Percentiles rank a stretch among this genome's conserved stretches.
These are phyloP conservation scores for Pandemis cinnamomeana DNA, from an alignment of 2,888 invertebrate species.

Conservation along the genomic window DNA sequence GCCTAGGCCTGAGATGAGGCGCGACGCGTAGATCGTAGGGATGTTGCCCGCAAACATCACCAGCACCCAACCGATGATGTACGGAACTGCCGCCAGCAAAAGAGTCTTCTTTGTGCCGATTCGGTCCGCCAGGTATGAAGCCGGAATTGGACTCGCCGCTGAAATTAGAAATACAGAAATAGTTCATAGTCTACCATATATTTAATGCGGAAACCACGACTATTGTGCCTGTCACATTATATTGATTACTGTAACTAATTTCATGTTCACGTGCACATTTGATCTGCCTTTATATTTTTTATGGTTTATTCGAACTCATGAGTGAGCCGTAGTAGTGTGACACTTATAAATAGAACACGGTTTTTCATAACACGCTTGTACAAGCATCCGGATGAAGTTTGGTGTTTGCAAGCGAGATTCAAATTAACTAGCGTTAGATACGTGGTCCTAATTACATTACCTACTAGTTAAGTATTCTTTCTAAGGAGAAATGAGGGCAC, in stretches of 20 bases:
- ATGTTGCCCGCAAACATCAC: constrained; percentile 85
- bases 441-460: neutral
- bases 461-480: neutral
- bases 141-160: constrained; percentile 86
- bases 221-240: neutral
- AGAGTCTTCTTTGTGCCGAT: constrained; percentile 87
- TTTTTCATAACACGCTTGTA: constrained; percentile 23
- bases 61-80: constrained; percentile 86
- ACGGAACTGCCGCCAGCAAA: constrained; percentile 84
- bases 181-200: neutral
- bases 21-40: constrained; percentile 83
- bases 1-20: constrained; percentile 86
- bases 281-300: constrained; percentile 20
- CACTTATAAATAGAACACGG: constrained; percentile 34
- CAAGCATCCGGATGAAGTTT: constrained; percentile 16
- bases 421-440: neutral
- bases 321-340: constrained; percentile 20
- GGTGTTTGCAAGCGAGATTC: neutral
- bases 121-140: constrained; percentile 86
- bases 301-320: constrained; percentile 23
- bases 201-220: neutral
- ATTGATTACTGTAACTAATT: neutral
- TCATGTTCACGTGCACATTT: constrained; percentile 21
- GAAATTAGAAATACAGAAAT: constrained; percentile 56
- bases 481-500: neutral